A percentile compares a stretch with the other conserved stretches of the same genome.
Evolutionary conservation across 2,797 vertebrate genomes (phyloP).

Genomic region (Trichosurus vulpecula): DNA sequence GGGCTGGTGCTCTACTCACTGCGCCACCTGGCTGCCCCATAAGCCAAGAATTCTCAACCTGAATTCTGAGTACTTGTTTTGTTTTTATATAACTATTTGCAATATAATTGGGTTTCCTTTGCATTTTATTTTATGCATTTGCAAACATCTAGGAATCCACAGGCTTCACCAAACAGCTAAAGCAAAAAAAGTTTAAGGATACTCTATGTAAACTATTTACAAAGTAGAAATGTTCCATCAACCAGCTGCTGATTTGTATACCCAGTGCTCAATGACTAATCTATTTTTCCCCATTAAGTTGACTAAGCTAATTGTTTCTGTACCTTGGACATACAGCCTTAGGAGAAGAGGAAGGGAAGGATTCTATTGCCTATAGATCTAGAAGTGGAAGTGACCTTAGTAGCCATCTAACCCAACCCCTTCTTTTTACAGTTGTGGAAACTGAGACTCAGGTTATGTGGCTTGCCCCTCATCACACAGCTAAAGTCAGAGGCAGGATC

Average conservation of each 20-base stretch:
- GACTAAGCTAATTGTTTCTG: background rate
- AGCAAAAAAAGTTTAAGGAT: background rate
- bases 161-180: background rate
- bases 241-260: background rate
- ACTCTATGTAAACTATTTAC: background rate
- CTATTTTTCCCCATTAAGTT: background rate
- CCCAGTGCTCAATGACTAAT: background rate
- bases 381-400: background rate
- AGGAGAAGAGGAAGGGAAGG: background rate
- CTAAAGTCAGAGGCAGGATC: background rate
- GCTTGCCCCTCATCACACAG: background rate
- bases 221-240: background rate
- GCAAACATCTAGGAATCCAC: background rate
- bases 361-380: background rate
- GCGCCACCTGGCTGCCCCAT: too few species aligned
- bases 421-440: background rate
- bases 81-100: background rate
- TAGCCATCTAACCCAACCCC: background rate
- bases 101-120: background rate
- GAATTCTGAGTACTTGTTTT: background rate
- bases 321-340: background rate
- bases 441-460: background rate
- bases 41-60: background rate
- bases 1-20: too few species aligned
- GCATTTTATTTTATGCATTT: background rate